Base-by-base conservation (phyloP, 2,888 invertebrate genomes). In the Actias luna region DNA sequence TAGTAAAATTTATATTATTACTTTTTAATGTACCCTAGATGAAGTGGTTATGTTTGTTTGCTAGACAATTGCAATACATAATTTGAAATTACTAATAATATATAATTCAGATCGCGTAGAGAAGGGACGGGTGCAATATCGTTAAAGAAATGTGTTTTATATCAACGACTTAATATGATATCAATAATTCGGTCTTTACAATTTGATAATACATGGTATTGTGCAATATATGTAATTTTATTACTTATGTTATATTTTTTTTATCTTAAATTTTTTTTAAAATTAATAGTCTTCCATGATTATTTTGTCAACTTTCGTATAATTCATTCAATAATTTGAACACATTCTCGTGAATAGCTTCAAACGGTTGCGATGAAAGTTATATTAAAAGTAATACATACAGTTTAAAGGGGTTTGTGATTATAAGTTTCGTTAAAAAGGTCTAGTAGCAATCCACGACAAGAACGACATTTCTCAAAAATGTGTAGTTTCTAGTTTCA, bases 141-240 rank as follows among this genome's bases (percentile, higher is more conserved):
- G 12, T 50, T 12, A 22, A 50, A 50, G 7, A 50, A 50, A 0
- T n/a, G n/a, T n/a, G n/a, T n/a, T 18, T 42, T 42, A 18, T 42
- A 42, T 12, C 46, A 50, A 14, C 12, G 46, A 2, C 25, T 50
- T 22, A 18, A 7, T 42, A 42, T 8, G 18, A 18, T 18, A 42
- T 42, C 12, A 25, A 50, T 50, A 50, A 50, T 50, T 12, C 46
- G 1, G 22, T 50, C 25, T 50, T 50, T 25, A 50, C 25, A 50
- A 25, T 5, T 50, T 12, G 22, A 46, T 42, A 42, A 18, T 25
- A n/a, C n/a, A 50, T 50, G 12, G 12, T 42, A 42, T 42, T 25
- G 46, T 50, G 46, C 46, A 50, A 50, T 50, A 50, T 50, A 50
- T 46, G 22, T 18, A 22, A 42, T 12, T 50, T 50, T 50, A 50